Conservation (phyloP, 1,140 invertebrate species). For the Halesus radiatus region DNA sequence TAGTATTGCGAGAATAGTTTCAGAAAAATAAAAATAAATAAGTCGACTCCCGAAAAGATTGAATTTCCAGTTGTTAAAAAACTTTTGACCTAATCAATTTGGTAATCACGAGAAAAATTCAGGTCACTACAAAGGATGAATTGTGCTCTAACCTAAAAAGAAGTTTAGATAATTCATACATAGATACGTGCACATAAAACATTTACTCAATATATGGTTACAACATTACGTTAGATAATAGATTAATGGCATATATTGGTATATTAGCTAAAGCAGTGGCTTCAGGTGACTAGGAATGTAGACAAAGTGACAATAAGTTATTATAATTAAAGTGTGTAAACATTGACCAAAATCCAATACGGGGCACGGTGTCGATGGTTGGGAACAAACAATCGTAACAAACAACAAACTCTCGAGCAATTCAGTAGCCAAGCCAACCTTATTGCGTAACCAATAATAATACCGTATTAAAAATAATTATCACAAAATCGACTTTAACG, state of each 20-base stretch:
- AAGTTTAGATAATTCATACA: neutral
- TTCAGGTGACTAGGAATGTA: conserved; percentile 57
- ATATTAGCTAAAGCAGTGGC: conserved; percentile 49
- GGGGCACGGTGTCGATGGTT: conserved; percentile 37
- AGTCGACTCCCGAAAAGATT: too few relatives aligned
- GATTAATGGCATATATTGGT: conserved; percentile 35
- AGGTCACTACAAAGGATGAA: too few relatives aligned
- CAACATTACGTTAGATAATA: conserved; percentile 3
- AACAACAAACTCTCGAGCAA: conserved; percentile 15
- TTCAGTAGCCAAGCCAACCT: neutral
- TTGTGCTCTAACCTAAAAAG: conserved; percentile 1
- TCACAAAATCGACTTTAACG: conserved; percentile 14
- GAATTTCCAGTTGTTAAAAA: too few relatives aligned
- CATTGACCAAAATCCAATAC: conserved; percentile 52
- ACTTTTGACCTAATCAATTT: too few relatives aligned
- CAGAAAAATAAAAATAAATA: too few relatives aligned
- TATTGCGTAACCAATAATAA: neutral
- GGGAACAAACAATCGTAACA: conserved; percentile 1
- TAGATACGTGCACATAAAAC: conserved; percentile 18
- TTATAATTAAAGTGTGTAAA: conserved; percentile 40
- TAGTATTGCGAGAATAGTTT: too few relatives aligned
- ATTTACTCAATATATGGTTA: conserved; percentile 26
- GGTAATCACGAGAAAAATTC: too few relatives aligned
- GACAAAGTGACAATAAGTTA: conserved; percentile 49
- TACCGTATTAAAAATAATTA: conserved; percentile 11